Conservation (phyloP, 2,797 vertebrate genomes). For the Podarcis siculus region DNA sequence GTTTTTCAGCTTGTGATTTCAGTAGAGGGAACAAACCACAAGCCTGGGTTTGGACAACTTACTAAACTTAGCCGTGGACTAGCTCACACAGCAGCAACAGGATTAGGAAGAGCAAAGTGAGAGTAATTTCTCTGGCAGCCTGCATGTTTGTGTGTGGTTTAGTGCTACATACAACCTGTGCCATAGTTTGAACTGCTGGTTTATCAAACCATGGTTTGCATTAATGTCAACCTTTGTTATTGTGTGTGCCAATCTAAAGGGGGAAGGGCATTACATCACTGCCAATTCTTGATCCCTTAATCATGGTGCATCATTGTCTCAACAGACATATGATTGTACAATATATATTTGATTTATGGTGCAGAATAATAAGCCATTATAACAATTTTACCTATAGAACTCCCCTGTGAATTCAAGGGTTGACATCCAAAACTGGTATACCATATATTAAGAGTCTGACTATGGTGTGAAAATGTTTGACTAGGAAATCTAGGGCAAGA, state of each 20-base stretch:
- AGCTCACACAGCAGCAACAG: too few relatives aligned
- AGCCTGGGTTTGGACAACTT: too few relatives aligned
- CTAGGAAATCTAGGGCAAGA: conserved; percentile 74
- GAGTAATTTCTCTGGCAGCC: too few relatives aligned
- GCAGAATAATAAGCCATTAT: neutral
- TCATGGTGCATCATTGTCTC: neutral
- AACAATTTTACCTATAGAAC: neutral
- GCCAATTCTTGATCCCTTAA: neutral
- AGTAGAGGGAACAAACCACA: too few relatives aligned
- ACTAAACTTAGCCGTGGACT: too few relatives aligned
- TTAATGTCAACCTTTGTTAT: neutral
- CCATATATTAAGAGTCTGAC: conserved; percentile 60
- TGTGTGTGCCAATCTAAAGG: neutral
- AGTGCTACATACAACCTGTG: too few relatives aligned
- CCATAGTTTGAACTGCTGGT: neutral
- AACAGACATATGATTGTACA: neutral
- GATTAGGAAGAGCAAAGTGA: too few relatives aligned
- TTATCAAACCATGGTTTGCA: neutral
- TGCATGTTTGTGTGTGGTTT: too few relatives aligned
- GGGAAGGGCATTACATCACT: neutral
- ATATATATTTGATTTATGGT: neutral
- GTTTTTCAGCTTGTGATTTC: too few relatives aligned
- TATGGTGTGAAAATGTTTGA: conserved; percentile 66
- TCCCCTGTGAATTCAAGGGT: conserved; percentile 26
- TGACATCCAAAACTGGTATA: conserved; percentile 36